Conservation (phyloP, 2,113 vertebrate genomes). For the Colinus virginianus region DNA sequence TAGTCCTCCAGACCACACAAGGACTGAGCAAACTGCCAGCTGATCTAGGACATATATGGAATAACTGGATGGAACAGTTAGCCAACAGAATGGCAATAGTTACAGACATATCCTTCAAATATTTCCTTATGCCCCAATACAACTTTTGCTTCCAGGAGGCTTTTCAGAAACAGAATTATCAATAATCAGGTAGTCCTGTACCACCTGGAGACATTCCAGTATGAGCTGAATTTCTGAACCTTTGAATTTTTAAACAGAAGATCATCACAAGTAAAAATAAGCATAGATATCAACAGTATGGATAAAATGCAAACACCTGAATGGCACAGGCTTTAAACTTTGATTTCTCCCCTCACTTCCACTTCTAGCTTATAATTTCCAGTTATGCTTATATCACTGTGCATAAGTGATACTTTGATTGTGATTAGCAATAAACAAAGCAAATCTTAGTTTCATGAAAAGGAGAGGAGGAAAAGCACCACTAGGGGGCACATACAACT, state of each 20-base stretch:
- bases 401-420: neutral
- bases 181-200: neutral
- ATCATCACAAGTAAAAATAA: neutral
- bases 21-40: neutral
- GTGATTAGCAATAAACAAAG: neutral
- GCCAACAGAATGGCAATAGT: neutral
- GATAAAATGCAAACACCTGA: neutral
- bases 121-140: neutral
- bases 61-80: neutral
- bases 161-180: neutral
- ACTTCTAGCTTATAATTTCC: neutral
- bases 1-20: neutral
- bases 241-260: neutral
- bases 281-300: neutral
- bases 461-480: conserved; percentile 14
- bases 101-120: neutral
- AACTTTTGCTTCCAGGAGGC: neutral
- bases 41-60: neutral
- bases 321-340: neutral
- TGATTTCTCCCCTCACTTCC: neutral
- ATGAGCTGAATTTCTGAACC: neutral
- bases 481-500: conserved; percentile 64
- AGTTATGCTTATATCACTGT: neutral
- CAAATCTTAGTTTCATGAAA: neutral
- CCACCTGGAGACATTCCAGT: neutral